phyloP scores from a whole-genome alignment of 2,797 vertebrate genomes.

The Cyclopterus lumpus region DNA sequence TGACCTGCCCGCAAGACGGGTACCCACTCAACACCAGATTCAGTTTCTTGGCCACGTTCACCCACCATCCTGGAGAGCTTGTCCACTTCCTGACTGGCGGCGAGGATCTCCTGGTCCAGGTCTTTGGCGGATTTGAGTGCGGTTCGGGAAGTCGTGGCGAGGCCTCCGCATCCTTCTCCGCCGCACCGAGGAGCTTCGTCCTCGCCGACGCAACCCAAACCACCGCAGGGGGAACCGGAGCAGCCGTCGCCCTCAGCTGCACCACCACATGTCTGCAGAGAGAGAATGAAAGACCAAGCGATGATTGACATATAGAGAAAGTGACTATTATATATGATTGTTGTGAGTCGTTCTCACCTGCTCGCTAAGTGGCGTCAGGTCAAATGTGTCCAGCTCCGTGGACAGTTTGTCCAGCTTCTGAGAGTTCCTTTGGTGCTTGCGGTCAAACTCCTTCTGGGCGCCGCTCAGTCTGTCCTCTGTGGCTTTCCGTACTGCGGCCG shows the following conservation, averaged over 20 bases:
- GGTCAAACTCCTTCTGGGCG: conserved; percentile 85
- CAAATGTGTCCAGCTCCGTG: conserved; percentile 85
- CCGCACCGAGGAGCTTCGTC: conserved; percentile 87
- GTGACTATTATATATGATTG: too few species aligned
- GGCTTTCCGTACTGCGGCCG: conserved; percentile 78
- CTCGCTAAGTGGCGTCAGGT: conserved; percentile 85
- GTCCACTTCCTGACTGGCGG: conserved; percentile 92
- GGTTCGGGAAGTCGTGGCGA: conserved; percentile 79
- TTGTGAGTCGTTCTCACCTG: too few species aligned
- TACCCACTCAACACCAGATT: too few species aligned
- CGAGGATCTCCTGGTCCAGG: conserved; percentile 90
- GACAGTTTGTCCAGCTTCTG: conserved; percentile 90
- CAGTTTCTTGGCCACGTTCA: neutral
- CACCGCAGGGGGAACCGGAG: conserved; percentile 86
- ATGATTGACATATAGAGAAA: neutral
- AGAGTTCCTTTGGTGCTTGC: conserved; percentile 85
- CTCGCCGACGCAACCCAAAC: conserved; percentile 84
- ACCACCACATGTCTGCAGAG: conserved; percentile 88
- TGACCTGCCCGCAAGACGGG: too few species aligned
- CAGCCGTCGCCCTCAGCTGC: conserved; percentile 82
- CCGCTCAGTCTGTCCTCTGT: conserved; percentile 85
- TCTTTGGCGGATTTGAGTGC: conserved; percentile 89
- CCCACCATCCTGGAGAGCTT: conserved; percentile 94
- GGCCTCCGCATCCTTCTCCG: conserved; percentile 87
- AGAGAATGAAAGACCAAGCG: neutral